Percentiles rank a stretch among this genome's conserved stretches.
These are phyloP conservation scores for Menura novaehollandiae DNA, from an alignment of 2,113 vertebrate species.

Conservation along the genomic window DNA sequence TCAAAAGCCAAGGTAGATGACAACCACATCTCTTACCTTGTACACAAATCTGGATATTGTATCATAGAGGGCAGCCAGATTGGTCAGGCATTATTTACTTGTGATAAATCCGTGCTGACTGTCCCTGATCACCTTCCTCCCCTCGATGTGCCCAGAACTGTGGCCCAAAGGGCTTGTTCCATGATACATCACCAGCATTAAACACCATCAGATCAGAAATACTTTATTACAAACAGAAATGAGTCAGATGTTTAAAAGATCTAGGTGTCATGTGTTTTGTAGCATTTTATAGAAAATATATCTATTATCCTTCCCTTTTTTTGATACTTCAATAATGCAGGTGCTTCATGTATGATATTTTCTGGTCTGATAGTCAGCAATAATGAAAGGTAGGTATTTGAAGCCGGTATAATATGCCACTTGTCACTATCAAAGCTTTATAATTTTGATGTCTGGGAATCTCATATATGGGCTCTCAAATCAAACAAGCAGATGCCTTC, in stretches of 20 bases:
- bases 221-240: background rate
- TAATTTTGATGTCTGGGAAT: background rate
- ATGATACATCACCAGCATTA: background rate
- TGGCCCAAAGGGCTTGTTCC: background rate
- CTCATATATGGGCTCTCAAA: background rate
- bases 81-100: background rate
- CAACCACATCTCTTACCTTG: background rate
- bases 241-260: background rate
- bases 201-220: background rate
- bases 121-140: background rate
- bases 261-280: background rate
- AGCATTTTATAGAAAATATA: background rate
- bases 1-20: background rate
- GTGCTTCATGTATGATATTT: background rate
- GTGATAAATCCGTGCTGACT: background rate
- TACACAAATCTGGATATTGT: background rate
- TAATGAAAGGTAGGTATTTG: background rate
- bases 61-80: background rate
- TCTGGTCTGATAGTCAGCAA: background rate
- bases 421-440: background rate
- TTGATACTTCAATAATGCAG: background rate
- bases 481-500: background rate
- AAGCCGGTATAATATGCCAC: background rate
- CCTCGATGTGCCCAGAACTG: background rate
- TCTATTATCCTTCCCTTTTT: background rate